Base-by-base conservation (phyloP, 2,888 invertebrate genomes). In the Tipula confusa region DNA sequence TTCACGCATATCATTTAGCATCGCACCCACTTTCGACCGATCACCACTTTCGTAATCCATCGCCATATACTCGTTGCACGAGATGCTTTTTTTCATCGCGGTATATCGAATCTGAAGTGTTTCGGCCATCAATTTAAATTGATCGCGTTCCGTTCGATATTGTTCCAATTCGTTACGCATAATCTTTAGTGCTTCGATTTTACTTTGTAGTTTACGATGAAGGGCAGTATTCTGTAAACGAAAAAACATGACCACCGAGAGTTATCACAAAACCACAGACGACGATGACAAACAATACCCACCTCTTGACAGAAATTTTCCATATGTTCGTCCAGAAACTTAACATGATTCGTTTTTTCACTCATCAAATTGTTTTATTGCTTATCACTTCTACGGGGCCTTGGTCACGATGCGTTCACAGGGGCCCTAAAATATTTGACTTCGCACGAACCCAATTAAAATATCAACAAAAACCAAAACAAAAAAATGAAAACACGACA, bases 171-270 rank as follows among this genome's bases (percentile, higher is more conserved):
- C 95, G 86, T 93, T 92, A 85, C 93, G 94, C 88, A 96, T 91
- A 84, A 96, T 94, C n/a, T 93, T 90, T 43, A 97, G 88, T 1
- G 96, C 96, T 89, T 96, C 96, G 83, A 94, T 91, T 89, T 97
- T 96, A 87, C 95, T 94, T 87, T 95, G 94, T 29, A 96, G 89
- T 88, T 95, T 96, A 85, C 94, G 92, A 87, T 92, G 92, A 18
- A 94, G 88, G 1, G 93, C 93, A 9, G 92, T 33, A 33, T 82
- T 82, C 82, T 82, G 43, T 13, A 2, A n/a, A 82, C 80, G 11
- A 82, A 5, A 80, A 80, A 29, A n/a, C n/a, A n/a, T n/a, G n/a
- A n/a, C n/a, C n/a, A n/a, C n/a, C n/a, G n/a, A n/a, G n/a, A n/a
- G 2, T 24, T 24, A 64, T 13, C 24, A 24, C 64, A 64, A 43